Conservation (phyloP, 1,140 invertebrate species). For the Drosophila teissieri region DNA sequence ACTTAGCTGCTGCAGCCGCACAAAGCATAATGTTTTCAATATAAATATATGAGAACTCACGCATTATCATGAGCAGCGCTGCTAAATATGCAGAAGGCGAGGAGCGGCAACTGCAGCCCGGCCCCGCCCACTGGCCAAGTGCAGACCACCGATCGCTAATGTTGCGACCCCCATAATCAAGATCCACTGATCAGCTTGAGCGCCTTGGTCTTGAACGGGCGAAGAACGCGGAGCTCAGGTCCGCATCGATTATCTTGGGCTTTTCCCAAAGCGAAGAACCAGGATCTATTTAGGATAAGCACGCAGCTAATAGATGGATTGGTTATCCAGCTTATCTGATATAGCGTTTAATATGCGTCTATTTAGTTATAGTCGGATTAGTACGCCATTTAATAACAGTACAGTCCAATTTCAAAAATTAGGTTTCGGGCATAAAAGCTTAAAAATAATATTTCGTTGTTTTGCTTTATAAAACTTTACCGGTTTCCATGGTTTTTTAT, state of each 20-base stretch:
- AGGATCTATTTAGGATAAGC: constrained; percentile 29
- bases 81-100: constrained; percentile 44
- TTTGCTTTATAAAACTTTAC: no score
- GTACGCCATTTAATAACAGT: neutral
- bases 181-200: constrained; percentile 43
- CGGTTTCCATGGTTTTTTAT: no score
- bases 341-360: neutral
- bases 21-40: constrained; percentile 51
- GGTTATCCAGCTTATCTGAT: neutral
- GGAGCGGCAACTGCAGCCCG: constrained; percentile 6
- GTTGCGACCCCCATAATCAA: constrained; percentile 67
- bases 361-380: neutral
- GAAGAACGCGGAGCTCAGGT: constrained; percentile 1
- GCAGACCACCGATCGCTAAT: constrained; percentile 44
- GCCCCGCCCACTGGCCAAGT: constrained; percentile 21
- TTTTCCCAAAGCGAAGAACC: neutral
- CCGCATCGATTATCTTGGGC: constrained; percentile 10
- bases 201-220: constrained; percentile 13
- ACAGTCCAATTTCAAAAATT: no score
- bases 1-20: constrained; percentile 63
- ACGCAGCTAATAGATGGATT: neutral
- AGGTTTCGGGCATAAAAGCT: no score
- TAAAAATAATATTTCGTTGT: no score
- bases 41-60: constrained; percentile 46
- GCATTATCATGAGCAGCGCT: constrained; percentile 40